phyloP scores from a whole-genome alignment of 2,113 vertebrate species.

The Mastomys coucha region DNA sequence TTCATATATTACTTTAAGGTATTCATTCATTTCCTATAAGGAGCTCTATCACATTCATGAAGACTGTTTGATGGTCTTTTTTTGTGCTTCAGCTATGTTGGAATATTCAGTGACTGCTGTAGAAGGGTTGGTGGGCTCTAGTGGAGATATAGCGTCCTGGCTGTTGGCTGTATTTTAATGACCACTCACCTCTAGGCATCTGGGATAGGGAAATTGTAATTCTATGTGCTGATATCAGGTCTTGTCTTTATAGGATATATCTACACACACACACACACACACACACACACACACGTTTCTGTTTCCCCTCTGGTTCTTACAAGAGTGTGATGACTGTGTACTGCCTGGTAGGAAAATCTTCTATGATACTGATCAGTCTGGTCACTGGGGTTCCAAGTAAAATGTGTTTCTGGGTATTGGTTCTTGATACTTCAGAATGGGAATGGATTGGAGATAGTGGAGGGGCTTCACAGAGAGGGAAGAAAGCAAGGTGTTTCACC shows the following conservation, averaged over 20 bases:
- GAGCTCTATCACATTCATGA: not conserved
- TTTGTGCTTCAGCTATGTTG: not conserved
- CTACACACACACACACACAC: too few relatives aligned
- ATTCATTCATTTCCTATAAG: not conserved
- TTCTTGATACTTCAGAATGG: not conserved
- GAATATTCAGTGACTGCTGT: not conserved
- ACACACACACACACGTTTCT: not conserved
- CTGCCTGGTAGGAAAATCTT: not conserved
- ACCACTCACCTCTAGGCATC: not conserved
- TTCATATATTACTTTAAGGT: not conserved
- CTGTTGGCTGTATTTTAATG: not conserved
- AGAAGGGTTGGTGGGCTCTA: not conserved
- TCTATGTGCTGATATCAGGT: not conserved
- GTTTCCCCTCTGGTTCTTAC: not conserved
- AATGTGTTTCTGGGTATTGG: not conserved
- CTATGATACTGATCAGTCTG: not conserved
- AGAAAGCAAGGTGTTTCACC: too few relatives aligned
- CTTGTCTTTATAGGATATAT: not conserved
- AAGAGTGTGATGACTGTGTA: not conserved
- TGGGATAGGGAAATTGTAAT: not conserved
- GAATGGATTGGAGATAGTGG: too few relatives aligned
- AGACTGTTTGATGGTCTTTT: not conserved
- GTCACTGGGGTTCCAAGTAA: not conserved
- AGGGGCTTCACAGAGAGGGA: not conserved
- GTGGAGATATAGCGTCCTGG: not conserved